phyloP scores from a whole-genome alignment of 2,797 vertebrate species.

The Kryptopterus vitreolus region DNA sequence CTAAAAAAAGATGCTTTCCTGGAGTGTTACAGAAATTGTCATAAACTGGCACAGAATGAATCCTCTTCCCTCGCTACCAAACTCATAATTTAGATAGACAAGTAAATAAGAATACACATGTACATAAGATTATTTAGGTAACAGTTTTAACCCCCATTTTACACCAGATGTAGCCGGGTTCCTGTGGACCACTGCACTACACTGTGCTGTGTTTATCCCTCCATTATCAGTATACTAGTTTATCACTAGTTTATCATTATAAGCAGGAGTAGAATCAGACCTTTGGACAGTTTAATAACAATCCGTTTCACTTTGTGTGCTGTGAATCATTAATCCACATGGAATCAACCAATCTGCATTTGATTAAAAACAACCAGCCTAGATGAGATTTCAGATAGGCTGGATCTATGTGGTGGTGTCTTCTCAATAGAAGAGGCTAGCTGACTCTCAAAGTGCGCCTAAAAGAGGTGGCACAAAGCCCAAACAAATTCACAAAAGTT shows the following conservation, averaged over 20 bases:
- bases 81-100: constrained; percentile 24
- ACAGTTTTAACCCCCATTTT: constrained; percentile 28
- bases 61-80: neutral
- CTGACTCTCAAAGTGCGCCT: neutral
- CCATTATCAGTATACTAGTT: too few relatives aligned
- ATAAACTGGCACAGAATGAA: constrained; percentile 16
- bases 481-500: neutral
- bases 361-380: neutral
- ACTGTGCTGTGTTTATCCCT: neutral
- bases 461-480: neutral
- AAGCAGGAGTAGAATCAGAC: neutral
- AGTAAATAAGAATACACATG: constrained; percentile 33
- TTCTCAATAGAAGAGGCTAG: neutral
- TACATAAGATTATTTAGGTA: constrained; percentile 18
- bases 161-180: constrained; percentile 29
- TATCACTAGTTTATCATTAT: neutral
- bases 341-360: neutral
- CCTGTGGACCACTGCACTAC: too few relatives aligned
- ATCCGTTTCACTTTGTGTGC: neutral
- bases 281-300: neutral
- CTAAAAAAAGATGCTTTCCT: neutral
- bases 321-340: neutral
- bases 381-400: neutral
- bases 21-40: constrained; percentile 11
- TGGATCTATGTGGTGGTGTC: neutral